These are phyloP conservation scores for Drosophila sp. DNA, from an alignment of 1,140 invertebrate species.

Conservation along the genomic window DNA sequence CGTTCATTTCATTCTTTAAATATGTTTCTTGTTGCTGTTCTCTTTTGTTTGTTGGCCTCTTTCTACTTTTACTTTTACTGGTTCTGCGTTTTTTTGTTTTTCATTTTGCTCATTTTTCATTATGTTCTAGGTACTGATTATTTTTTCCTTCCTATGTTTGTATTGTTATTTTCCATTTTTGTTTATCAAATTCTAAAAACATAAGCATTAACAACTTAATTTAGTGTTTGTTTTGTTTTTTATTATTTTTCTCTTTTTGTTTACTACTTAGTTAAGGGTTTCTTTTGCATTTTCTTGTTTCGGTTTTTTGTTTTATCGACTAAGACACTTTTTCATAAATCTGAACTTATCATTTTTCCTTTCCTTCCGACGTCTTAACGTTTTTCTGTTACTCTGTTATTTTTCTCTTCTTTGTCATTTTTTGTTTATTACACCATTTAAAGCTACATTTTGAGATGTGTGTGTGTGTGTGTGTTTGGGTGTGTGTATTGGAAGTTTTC, in stretches of 20 bases:
- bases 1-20: constrained; percentile 49
- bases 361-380: constrained; percentile 23
- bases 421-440: constrained; percentile 63
- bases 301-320: constrained; percentile 58
- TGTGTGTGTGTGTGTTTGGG: neutral
- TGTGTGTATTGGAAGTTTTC: constrained; percentile 19
- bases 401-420: neutral
- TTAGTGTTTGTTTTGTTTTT: constrained; percentile 33
- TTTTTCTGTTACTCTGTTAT: neutral
- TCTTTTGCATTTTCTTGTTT: constrained; percentile 46
- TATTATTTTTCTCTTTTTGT: constrained; percentile 37
- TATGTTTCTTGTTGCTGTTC: constrained; percentile 71
- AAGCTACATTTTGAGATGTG: constrained; percentile 74
- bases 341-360: constrained; percentile 55
- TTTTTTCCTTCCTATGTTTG: constrained; percentile 6
- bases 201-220: constrained; percentile 80
- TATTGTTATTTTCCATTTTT: constrained; percentile 7
- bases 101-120: constrained; percentile 29
- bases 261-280: constrained; percentile 60
- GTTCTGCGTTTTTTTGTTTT: constrained; percentile 26
- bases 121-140: constrained; percentile 73
- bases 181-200: constrained; percentile 66
- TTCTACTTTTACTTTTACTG: constrained; percentile 35
- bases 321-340: constrained; percentile 75
- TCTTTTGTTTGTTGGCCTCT: neutral